Conservation (phyloP, 2,797 vertebrate genomes). For the Galagoides demidoff region DNA sequence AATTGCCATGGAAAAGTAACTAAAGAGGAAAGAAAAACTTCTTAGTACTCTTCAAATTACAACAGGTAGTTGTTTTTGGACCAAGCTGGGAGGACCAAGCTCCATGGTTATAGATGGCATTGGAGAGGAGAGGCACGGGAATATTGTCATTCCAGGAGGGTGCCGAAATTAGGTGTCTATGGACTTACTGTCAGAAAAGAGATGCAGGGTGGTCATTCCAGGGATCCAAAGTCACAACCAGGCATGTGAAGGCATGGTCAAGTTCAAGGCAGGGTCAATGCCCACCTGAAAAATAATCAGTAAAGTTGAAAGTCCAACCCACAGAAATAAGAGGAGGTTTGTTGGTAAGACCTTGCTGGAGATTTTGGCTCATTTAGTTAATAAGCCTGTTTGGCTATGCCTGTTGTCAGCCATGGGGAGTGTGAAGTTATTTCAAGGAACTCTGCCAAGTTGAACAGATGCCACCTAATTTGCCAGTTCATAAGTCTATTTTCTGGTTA, state of each 20-base stretch:
- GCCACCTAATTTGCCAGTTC: background rate
- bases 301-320: background rate
- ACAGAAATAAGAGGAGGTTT: background rate
- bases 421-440: constrained; percentile 50
- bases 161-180: background rate
- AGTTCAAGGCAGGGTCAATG: background rate
- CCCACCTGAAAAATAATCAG: background rate
- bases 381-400: background rate
- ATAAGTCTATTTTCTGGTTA: constrained; percentile 43
- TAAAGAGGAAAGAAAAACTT: background rate
- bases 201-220: background rate
- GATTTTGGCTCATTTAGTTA: background rate
- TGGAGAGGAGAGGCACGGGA: background rate
- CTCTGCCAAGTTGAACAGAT: constrained; percentile 64
- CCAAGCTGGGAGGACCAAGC: background rate
- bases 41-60: background rate
- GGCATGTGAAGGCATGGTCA: background rate
- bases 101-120: background rate
- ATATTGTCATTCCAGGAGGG: background rate
- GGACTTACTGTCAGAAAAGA: background rate
- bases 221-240: background rate
- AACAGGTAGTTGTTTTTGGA: background rate
- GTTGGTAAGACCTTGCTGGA: background rate
- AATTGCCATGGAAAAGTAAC: background rate
- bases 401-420: background rate